These are phyloP conservation scores for Sebastes aleutianus DNA, from an alignment of 2,797 vertebrate species.

Conservation along the genomic window DNA sequence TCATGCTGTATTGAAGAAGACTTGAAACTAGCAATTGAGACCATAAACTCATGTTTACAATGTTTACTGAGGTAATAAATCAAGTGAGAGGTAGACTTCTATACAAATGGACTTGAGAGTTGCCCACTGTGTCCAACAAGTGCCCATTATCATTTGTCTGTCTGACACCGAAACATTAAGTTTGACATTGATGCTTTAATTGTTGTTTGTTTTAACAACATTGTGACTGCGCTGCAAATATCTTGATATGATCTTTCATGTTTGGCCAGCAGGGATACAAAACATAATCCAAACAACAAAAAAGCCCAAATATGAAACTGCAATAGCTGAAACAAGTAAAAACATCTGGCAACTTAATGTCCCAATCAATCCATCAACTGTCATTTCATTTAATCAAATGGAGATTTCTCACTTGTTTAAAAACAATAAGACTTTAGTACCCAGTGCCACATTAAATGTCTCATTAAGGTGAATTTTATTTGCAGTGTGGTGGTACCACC, in stretches of 20 bases:
- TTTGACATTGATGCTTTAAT: background rate
- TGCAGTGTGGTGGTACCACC: background rate
- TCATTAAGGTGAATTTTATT: constrained; percentile 40
- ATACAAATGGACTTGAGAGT: no score
- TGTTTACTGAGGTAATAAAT: no score
- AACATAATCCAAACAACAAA: no score
- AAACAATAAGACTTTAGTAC: background rate
- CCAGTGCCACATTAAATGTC: background rate
- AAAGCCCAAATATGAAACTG: background rate
- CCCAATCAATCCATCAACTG: background rate
- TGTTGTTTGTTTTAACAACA: background rate
- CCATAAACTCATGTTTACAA: no score
- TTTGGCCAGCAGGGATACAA: background rate
- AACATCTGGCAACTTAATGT: background rate
- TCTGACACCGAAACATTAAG: background rate
- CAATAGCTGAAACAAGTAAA: background rate
- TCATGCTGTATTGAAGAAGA: no score
- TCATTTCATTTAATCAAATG: background rate
- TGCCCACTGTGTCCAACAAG: background rate
- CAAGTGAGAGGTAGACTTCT: no score
- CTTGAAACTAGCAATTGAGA: no score
- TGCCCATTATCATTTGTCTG: background rate
- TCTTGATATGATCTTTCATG: background rate
- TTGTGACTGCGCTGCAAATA: accelerated
- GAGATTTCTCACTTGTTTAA: background rate